Conservation (phyloP, 2,888 invertebrate species). For the Gryllus longicercus region DNA sequence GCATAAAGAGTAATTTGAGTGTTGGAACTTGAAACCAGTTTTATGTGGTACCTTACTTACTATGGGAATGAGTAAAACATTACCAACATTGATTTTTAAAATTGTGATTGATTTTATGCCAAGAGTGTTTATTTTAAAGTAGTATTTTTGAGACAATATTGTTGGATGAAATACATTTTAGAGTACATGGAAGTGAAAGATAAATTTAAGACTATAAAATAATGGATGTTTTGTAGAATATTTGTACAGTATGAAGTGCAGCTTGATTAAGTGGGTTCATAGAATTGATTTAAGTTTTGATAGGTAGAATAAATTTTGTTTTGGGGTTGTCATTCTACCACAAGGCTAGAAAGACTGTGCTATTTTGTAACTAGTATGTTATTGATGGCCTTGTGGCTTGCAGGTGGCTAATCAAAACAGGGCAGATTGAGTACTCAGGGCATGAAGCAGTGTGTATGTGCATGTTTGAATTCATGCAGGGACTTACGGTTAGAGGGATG, state of each 20-base stretch:
- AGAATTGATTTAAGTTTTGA: background rate
- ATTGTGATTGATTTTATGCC: background rate
- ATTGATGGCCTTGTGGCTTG: conserved; percentile 3
- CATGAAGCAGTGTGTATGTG: background rate
- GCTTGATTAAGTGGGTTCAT: background rate
- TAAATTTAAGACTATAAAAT: background rate
- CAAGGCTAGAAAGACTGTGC: conserved; percentile 6
- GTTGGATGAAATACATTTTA: conserved; percentile 1
- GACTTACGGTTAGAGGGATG: background rate
- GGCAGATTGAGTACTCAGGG: conserved; percentile 17
- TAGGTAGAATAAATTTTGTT: background rate
- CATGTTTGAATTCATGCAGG: conserved; percentile 2
- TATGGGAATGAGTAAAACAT: conserved; percentile 8
- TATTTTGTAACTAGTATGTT: conserved; percentile 7
- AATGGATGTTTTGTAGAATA: conserved; percentile 4
- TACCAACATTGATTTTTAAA: background rate
- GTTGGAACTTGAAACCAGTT: background rate
- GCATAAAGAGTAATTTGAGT: background rate
- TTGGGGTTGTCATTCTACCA: conserved; percentile 1
- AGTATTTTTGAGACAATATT: background rate
- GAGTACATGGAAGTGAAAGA: conserved; percentile 11
- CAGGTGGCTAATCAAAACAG: background rate
- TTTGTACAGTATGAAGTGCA: conserved; percentile 11
- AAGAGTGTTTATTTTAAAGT: background rate
- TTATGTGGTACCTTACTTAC: background rate